These are phyloP conservation scores for Cricetomys ansorgei DNA, from an alignment of 2,113 vertebrate genomes.

Conservation along the genomic window DNA sequence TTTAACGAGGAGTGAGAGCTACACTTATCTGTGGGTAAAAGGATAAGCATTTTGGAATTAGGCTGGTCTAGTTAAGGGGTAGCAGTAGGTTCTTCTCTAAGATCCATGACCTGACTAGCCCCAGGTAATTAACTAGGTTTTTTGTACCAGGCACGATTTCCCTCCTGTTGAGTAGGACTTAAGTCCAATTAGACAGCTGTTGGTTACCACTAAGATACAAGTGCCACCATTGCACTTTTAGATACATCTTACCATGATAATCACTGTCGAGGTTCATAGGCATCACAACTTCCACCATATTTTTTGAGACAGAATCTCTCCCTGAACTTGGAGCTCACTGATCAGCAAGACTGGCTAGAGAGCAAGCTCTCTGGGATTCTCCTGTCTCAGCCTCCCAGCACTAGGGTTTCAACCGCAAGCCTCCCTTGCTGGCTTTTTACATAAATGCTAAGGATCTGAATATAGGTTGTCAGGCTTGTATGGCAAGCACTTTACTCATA, in stretches of 20 bases:
- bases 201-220: not conserved
- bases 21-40: not conserved
- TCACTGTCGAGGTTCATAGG: not conserved
- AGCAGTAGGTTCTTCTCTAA: not conserved
- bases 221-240: too few species aligned
- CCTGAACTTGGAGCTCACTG: not conserved
- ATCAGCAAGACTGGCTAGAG: not conserved
- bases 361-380: not conserved
- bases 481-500: not conserved
- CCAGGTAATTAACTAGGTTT: not conserved
- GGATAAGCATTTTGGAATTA: not conserved
- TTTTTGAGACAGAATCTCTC: not conserved
- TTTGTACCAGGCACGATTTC: not conserved
- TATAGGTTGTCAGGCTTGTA: not conserved
- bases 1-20: not conserved
- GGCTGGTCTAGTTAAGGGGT: not conserved
- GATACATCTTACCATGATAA: not conserved
- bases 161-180: not conserved
- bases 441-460: not conserved
- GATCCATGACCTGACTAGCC: not conserved
- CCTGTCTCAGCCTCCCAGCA: not conserved
- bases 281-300: not conserved
- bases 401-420: not conserved
- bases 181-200: not conserved
- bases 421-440: not conserved